These are phyloP conservation scores for Mimumesa dahlbomi DNA, from an alignment of 2,888 invertebrate genomes.

Conservation along the genomic window DNA sequence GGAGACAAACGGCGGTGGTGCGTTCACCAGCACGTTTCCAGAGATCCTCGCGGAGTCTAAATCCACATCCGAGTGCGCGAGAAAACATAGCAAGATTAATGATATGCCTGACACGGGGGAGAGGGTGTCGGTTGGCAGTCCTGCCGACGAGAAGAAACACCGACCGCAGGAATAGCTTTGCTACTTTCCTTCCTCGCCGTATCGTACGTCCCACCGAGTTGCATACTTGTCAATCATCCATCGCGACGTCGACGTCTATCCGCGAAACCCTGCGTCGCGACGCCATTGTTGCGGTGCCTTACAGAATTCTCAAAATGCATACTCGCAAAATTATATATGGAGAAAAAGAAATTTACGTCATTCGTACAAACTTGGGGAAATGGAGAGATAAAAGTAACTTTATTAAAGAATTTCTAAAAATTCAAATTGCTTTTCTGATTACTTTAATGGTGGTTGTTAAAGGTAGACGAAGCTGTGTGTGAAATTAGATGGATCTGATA, in stretches of 20 bases:
- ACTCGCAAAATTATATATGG: too few relatives aligned
- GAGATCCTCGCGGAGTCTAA: slow-evolving; percentile 75
- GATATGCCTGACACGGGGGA: slow-evolving; percentile 77
- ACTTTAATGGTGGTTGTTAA: too few relatives aligned
- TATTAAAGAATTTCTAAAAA: too few relatives aligned
- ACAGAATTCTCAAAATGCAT: too few relatives aligned
- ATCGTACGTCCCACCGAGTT: slow-evolving; percentile 21
- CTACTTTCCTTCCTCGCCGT: slow-evolving; percentile 69
- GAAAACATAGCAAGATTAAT: slow-evolving; percentile 80
- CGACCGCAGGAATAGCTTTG: slow-evolving; percentile 68
- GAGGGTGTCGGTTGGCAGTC: slow-evolving; percentile 59
- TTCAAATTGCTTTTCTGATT: too few relatives aligned
- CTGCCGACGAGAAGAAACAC: slow-evolving; percentile 62
- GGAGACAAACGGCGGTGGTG: slow-evolving; percentile 63
- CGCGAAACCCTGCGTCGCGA: too few relatives aligned
- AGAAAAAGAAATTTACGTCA: too few relatives aligned
- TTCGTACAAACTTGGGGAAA: too few relatives aligned
- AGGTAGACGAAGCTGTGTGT: too few relatives aligned
- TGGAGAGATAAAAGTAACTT: too few relatives aligned
- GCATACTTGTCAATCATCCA: slow-evolving; percentile 43
- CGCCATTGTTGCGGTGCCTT: too few relatives aligned
- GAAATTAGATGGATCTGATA: too few relatives aligned
- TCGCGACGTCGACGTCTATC: neutral
- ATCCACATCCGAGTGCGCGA: slow-evolving; percentile 80
- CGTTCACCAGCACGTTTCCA: slow-evolving; percentile 58